Evolutionary conservation across 2,888 invertebrate genomes (phyloP).

Genomic region (Periphyllus acericola): DNA sequence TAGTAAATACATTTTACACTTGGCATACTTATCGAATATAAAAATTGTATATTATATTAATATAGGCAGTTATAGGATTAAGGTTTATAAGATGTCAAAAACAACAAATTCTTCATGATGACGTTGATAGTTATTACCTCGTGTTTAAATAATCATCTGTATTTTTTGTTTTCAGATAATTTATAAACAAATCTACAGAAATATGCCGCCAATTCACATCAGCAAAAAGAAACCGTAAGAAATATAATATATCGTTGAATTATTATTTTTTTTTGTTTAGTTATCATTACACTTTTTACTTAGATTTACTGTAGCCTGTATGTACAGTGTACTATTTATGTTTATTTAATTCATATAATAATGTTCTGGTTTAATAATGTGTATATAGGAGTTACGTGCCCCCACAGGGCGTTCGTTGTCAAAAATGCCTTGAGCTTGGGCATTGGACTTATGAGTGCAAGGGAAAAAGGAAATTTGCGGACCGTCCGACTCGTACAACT

Average conservation of each 20-base stretch:
- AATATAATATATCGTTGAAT: background rate
- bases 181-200: background rate
- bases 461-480: constrained; percentile 87
- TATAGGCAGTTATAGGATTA: too few species aligned
- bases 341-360: background rate
- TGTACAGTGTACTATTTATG: background rate
- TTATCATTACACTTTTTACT: background rate
- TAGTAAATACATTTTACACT: too few species aligned
- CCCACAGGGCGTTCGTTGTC: constrained; percentile 84
- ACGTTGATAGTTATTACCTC: too few species aligned
- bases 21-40: too few species aligned
- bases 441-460: constrained; percentile 96
- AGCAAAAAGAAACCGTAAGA: constrained; percentile 45
- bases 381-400: constrained; percentile 34
- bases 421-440: constrained; percentile 90
- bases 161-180: constrained; percentile 13
- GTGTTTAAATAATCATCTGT: too few species aligned
- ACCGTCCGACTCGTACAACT: constrained; percentile 84
- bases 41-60: too few species aligned
- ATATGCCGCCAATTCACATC: constrained; percentile 32
- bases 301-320: background rate
- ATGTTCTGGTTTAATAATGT: background rate
- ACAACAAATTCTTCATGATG: too few species aligned
- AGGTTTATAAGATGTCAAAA: too few species aligned
- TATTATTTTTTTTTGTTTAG: background rate